These are phyloP conservation scores for Trichechus manatus DNA, from an alignment of 2,113 vertebrate genomes.

Conservation along the genomic window DNA sequence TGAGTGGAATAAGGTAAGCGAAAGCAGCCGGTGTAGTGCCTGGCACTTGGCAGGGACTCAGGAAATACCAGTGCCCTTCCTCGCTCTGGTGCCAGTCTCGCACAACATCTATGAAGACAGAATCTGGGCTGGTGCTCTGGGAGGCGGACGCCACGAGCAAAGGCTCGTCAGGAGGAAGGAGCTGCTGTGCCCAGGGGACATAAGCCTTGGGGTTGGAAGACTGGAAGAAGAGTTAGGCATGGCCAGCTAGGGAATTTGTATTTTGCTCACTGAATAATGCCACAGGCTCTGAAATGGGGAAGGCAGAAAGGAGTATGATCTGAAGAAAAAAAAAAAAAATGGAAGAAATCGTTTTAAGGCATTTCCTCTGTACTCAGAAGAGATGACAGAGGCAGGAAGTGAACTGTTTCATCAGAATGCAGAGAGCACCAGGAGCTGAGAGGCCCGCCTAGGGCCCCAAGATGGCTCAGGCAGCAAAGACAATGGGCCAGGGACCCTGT, in stretches of 20 bases:
- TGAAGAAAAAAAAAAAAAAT: background rate
- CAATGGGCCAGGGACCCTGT: background rate
- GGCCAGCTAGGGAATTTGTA: background rate
- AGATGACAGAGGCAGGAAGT: background rate
- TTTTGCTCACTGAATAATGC: background rate
- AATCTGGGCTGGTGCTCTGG: background rate
- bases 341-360: background rate
- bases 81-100: background rate
- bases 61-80: background rate
- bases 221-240: too few relatives aligned
- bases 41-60: background rate
- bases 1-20: background rate
- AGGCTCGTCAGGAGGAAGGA: background rate
- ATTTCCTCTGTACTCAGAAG: background rate
- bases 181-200: background rate
- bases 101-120: background rate
- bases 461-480: background rate
- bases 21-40: background rate
- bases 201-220: background rate
- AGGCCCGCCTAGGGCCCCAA: too few relatives aligned
- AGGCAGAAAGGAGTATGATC: background rate
- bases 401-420: background rate
- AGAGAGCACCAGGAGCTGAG: background rate
- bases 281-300: background rate
- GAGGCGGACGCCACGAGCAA: background rate